Base-by-base conservation (phyloP, 2,797 vertebrate species). In the Epinephelus awoara region DNA sequence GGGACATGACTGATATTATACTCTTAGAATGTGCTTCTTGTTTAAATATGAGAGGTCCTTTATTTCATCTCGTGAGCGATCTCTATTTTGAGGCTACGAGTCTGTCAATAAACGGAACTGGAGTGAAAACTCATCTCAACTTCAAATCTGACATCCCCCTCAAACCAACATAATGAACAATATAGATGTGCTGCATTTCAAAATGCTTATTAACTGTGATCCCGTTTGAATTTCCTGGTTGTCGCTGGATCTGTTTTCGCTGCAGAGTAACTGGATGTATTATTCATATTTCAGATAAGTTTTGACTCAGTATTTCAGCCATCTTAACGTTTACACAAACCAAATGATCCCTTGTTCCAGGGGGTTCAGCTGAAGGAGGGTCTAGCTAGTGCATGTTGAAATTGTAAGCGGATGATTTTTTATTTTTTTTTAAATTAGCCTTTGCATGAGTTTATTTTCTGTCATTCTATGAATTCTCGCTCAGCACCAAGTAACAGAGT, bases 1-100 rank as follows among this genome's bases (percentile, higher is more conserved):
- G 13, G 23, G 38, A 72, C 75, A 85, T 59, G 42, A 78, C 38
- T 83, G 72, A 83, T 72, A 70, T 67, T 77, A 50, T 38, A 51
- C 68, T 76, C 56, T 50, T 14, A 83, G 56, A 92, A 86, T 83
- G 75, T 78, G 84, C 50, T 68, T 79, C 73, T 90, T 86, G 55
- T 88, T 86, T 73, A 52, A 79, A 82, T 65, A 76, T 46, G 54
- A 83, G 71, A 79, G 66, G n/a, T 27, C 17, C 47, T 87, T 86
- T 52, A 85, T 88, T 55, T 84, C 57, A 50, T 82, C 69, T 67
- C 13, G 14, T 46, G 12, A 70, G 55, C 17, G 21, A 82, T 78
- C 80, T 86, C 75, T 87, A 75, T 88, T 85, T 80, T 70, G 27
- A 68, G 63, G 21, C 27, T 62, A 19, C 0, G 4, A 47, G 58